Base-by-base conservation (phyloP, 2,888 invertebrate species). In the Eupithecia pulchellata region DNA sequence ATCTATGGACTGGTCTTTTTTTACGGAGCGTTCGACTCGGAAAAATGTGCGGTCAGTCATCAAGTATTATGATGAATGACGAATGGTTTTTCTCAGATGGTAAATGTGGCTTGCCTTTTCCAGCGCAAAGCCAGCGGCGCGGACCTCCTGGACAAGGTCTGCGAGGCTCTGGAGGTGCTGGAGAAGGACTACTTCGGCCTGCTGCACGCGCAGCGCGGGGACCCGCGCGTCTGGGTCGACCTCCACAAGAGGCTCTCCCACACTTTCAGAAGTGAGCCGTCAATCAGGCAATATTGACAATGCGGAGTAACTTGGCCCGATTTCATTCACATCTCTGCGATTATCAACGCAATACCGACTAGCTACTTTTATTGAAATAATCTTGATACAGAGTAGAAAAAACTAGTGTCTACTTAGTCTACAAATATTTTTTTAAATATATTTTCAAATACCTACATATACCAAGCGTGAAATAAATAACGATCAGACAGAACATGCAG, bases 141-240 rank as follows among this genome's bases (percentile, higher is more conserved):
- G 74, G 98, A 98, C 68, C 95, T 99, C 29, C 94, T 99, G 77
- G 98, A 98, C 86, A 96, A 96, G 89, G 97, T 99, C 58, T 99
- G 99, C 87, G 97, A 98, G 72, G 96, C 96, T 66, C 95, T 99
- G 79, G 98, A 99, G 88, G 94, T 99, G 29, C 88, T 97, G 72
- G 99, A 99, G 90, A 97, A 96, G 84, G 99, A 99, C 90, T 99
- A 98, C 93, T 99, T 99, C 87, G 99, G 99, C 3, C 94, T 99
- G 60, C 95, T 97, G 73, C 98, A 97, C 90, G 95, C 96, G 71
- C 98, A 98, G 88, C 96, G 97, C 69, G 96, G 97, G 71, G 98
- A 98, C 88, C 95, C 96, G 0, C 95, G 97, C 68, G 96, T 97
- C 80, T 99, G 99, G 99, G 90, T 99, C 74, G 98, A 98, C 90